Evolutionary conservation across 2,888 invertebrate species (phyloP), one percentile per base, ranked within the genome.

Genomic region (Chorisops tibialis): DNA sequence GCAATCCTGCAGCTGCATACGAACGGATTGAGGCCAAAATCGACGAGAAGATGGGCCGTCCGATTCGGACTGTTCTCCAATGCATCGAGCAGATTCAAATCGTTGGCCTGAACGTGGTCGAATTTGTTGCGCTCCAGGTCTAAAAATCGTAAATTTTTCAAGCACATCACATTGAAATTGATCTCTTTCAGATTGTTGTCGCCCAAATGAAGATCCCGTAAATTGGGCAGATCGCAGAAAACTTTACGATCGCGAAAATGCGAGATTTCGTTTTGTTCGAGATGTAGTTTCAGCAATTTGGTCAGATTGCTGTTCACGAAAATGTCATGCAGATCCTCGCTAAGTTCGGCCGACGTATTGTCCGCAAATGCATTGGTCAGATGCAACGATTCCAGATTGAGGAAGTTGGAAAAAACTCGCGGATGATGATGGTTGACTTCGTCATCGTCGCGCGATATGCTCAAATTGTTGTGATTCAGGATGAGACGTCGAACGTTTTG

Each of bases 261-360:
- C 22, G 81, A 82, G 30, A 90, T 88, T 73, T 88, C 87, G 72
- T 90, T 90, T 69, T 88, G 87, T 70, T 89, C 89, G 69, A 90
- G 74, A 73, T 90, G 89, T 2, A 90, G 74, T 70, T 89, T 88
- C 66, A 82, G 82, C 66, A 90, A 74, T 65, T 82, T 83, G 1
- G 81, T 82, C 65, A 89, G 72, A 70, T 86, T 85, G 67, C 87
- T 85, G 67, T 86, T 85, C 6, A 84, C 82, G 70, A 89, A 89
- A 61, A 88, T 86, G 68, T 86, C 84, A 67, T 87, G 86, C n/a
- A 88, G 75, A 70, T 87, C 86, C 63, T 82, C 79, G 41, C 87
- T 85, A 51, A 87, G 71, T 49, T 82, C 81, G 0, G 82, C 82
- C 24, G 82, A 82, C 1, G 82, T 81, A 61, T 84, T 83, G 69